phyloP scores from a whole-genome alignment of 2,113 vertebrate species.

The Pollimyrus isidori region DNA sequence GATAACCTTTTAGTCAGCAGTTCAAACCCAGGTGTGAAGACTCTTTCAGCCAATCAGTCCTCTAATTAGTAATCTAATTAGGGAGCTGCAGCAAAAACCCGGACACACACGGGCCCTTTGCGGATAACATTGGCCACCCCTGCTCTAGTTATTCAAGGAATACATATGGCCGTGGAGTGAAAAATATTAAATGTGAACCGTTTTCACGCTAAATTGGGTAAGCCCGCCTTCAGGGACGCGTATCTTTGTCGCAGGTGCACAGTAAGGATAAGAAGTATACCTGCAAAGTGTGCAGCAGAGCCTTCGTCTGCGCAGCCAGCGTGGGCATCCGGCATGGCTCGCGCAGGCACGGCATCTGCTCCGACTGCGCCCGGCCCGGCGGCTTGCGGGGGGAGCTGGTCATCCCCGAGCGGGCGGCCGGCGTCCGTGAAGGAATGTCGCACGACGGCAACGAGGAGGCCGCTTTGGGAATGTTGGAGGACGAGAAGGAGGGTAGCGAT shows the following conservation, averaged over 20 bases:
- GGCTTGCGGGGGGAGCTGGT: conserved; percentile 45
- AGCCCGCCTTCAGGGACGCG: neutral
- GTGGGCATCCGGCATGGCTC: conserved; percentile 96
- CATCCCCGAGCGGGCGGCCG: conserved; percentile 18
- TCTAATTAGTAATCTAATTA: too few species aligned
- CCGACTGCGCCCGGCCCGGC: conserved; percentile 73
- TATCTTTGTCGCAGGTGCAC: conserved; percentile 71
- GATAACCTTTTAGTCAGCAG: too few species aligned
- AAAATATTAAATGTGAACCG: neutral
- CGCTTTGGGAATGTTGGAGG: conserved; percentile 62
- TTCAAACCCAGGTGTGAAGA: too few species aligned
- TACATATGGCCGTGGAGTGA: neutral
- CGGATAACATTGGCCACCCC: too few species aligned
- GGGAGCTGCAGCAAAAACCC: too few species aligned
- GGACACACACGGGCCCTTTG: too few species aligned
- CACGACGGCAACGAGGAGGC: neutral
- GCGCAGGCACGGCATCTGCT: conserved; percentile 83
- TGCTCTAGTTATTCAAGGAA: neutral
- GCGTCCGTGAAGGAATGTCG: neutral
- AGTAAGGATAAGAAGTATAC: conserved; percentile 98
- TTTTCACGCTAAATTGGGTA: neutral
- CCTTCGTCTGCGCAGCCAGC: conserved; percentile 93
- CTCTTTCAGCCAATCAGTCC: too few species aligned
- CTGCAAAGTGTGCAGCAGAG: conserved; percentile 90
- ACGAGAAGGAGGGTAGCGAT: conserved; percentile 73